Evolutionary conservation across 1,140 invertebrate species (phyloP).

Genomic region (Ceratoteleas bidentatus): DNA sequence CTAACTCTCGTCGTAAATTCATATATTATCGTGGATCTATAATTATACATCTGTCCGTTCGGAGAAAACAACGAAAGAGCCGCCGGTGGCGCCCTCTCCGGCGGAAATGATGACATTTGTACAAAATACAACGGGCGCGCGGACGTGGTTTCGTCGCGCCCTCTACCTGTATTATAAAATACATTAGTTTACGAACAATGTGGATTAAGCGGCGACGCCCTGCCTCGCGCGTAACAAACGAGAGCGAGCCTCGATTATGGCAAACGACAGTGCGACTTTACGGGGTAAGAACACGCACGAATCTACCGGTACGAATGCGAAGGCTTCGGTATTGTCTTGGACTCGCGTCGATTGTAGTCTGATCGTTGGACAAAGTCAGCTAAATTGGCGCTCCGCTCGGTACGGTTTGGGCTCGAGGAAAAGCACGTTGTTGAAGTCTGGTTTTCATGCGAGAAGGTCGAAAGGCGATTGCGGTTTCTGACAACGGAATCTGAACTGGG

Average conservation of each 20-base stretch:
- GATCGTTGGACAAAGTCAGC: slow-evolving; percentile 44
- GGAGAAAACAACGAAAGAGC: slow-evolving; percentile 21
- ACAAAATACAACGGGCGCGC: slow-evolving; percentile 60
- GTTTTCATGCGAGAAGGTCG: too few relatives aligned
- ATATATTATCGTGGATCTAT: slow-evolving; percentile 64
- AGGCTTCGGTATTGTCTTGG: slow-evolving; percentile 69
- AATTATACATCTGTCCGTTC: slow-evolving; percentile 52
- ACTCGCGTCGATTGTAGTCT: slow-evolving; percentile 51
- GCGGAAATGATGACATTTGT: slow-evolving; percentile 55
- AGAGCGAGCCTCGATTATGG: slow-evolving; percentile 69
- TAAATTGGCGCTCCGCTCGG: slow-evolving; percentile 38
- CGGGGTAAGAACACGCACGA: slow-evolving; percentile 48
- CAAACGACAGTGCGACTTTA: slow-evolving; percentile 62
- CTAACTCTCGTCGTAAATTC: slow-evolving; percentile 65
- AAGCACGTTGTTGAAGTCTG: neutral
- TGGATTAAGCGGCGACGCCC: slow-evolving; percentile 77
- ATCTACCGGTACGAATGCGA: slow-evolving; percentile 57
- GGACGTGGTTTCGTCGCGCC: slow-evolving; percentile 51
- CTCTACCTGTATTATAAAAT: slow-evolving; percentile 74
- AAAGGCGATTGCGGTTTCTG: too few relatives aligned
- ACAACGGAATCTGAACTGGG: too few relatives aligned
- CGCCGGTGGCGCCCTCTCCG: slow-evolving; percentile 36
- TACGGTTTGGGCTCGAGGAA: neutral
- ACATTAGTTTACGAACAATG: slow-evolving; percentile 80
- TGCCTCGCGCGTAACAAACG: slow-evolving; percentile 64